Base-by-base conservation (phyloP, 2,888 invertebrate genomes). In the Ormyrus pomaceus region DNA sequence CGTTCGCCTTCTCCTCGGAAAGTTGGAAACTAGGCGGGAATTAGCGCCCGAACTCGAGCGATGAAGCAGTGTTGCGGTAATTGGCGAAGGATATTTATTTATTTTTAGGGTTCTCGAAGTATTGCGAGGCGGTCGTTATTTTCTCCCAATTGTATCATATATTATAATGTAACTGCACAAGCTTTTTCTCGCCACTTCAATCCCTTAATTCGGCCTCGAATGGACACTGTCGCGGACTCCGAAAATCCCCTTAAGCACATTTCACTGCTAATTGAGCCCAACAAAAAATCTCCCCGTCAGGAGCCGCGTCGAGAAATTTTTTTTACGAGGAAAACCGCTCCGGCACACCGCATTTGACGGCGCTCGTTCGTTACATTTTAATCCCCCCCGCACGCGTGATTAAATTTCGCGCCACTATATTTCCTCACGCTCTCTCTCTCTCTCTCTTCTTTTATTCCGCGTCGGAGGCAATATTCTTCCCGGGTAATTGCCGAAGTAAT, bases 401-500 rank as follows among this genome's bases (percentile, higher is more conserved):
- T 80, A 80, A 77, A 77, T 80, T 73, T 73, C 77, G 69, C 51
- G 51, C 34, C 68, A 9, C 71, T 50, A 58, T 61, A 61, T 68
- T 66, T 68, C 56, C 62, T 71, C 56, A 2, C 71, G 50, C 34
- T 48, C 46, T n/a, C 46, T 7, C n/a, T 19, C 10, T 11, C 19
- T 8, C 19, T 11, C 55, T 45, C 50, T 65, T 48, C 56, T 62
- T 76, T 68, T 59, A 58, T 77, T 68, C 62, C 11, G 10, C 48
- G 59, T 80, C 77, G 48, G 56, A 13, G 62, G 68, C 77, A 80
- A 68, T 69, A 73, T 72, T 80, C 53, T 68, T 55, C 68, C 13
- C 9, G 45, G n/a, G 84, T 87, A 87, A 87, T 87, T 86, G 86
- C 84, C 79, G 75, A 84, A 84, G 86, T 88, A 88, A 88, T 88